Conservation (phyloP, 2,113 vertebrate genomes). For the Larimichthys crocea region DNA sequence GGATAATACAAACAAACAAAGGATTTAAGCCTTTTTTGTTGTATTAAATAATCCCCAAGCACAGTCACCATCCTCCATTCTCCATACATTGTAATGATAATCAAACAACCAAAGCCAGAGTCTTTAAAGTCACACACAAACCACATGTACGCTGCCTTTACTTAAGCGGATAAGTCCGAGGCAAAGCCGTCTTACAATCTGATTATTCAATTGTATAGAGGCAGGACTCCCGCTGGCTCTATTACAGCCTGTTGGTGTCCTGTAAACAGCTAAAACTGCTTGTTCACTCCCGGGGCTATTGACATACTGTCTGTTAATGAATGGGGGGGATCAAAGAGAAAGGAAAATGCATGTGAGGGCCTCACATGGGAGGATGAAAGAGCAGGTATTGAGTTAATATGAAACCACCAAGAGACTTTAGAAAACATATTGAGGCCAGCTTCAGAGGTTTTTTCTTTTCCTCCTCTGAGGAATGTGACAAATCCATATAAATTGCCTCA, state of each 20-base stretch:
- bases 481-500: slow-evolving; percentile 51
- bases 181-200: slow-evolving; percentile 61
- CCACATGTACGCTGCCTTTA: slow-evolving; percentile 16
- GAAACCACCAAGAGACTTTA: slow-evolving; percentile 29
- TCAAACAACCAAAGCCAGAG: slow-evolving; percentile 18
- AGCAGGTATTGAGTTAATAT: slow-evolving; percentile 36
- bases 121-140: slow-evolving; percentile 16
- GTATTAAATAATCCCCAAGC: slow-evolving; percentile 31
- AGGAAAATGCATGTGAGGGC: slow-evolving; percentile 35
- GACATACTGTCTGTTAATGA: slow-evolving; percentile 55
- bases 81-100: neutral
- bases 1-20: neutral
- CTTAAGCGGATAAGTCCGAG: slow-evolving; percentile 63
- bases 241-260: slow-evolving; percentile 46
- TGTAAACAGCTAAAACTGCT: slow-evolving; percentile 60
- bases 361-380: slow-evolving; percentile 45
- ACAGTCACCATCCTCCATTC: neutral
- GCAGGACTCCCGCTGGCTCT: slow-evolving; percentile 51
- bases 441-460: slow-evolving; percentile 16
- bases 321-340: slow-evolving; percentile 49
- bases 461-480: slow-evolving; percentile 37
- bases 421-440: slow-evolving; percentile 31
- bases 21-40: neutral
- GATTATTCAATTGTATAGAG: slow-evolving; percentile 67
- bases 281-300: slow-evolving; percentile 42